phyloP scores from a whole-genome alignment of 2,797 vertebrate genomes.

The Diplodus sargus region DNA sequence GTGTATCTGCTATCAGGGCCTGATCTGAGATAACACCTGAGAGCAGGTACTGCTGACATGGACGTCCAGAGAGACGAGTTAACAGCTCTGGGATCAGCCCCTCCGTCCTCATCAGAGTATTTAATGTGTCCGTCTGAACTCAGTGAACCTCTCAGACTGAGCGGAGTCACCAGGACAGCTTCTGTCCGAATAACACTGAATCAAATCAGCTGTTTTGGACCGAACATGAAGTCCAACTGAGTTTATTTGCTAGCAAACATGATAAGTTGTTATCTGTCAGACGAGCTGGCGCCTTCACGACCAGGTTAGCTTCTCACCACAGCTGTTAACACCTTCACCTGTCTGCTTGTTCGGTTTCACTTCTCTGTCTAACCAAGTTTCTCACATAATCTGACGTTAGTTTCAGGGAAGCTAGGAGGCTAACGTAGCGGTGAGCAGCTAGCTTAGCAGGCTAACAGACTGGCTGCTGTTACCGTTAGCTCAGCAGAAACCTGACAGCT shows the following conservation, averaged over 20 bases:
- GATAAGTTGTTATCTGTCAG: neutral
- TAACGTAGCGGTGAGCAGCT: neutral
- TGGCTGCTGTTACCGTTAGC: neutral
- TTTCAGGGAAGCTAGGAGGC: conserved; percentile 9
- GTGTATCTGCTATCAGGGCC: conserved; percentile 31
- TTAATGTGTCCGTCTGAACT: neutral
- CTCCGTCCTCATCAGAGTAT: neutral
- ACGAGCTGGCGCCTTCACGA: neutral
- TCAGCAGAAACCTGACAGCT: neutral
- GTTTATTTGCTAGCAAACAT: neutral
- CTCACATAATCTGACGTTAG: conserved; percentile 29
- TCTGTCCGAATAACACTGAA: neutral
- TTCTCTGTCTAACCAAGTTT: conserved; percentile 7
- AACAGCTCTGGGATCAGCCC: neutral
- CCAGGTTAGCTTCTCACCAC: neutral
- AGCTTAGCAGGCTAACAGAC: conserved; percentile 22
- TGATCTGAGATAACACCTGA: conserved; percentile 38
- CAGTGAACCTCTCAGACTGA: neutral
- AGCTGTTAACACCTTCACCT: neutral
- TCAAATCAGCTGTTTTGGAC: conserved; percentile 5
- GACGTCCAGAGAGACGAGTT: conserved; percentile 26
- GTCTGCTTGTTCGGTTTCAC: accelerated
- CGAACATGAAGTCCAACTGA: too few relatives aligned
- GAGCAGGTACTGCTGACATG: conserved; percentile 15
- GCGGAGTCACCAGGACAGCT: neutral